Evolutionary conservation across 2,888 invertebrate genomes (phyloP), one percentile per base, ranked within the genome.

Genomic region (Agrotis ipsilon): DNA sequence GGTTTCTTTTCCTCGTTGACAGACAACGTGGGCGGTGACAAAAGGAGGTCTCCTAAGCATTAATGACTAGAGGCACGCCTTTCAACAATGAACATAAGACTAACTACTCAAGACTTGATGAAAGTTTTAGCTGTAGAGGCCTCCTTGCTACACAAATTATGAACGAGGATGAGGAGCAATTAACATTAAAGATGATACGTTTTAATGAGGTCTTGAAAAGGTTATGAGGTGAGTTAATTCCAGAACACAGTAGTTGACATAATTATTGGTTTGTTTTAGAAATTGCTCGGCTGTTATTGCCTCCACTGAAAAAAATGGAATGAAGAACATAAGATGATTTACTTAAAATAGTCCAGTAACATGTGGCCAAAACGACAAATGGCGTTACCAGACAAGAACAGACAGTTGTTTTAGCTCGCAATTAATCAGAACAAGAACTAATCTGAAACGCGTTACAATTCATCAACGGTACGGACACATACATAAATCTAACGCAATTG

Each of bases 61-160:
- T 93, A 92, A 93, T 91, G 91, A 89, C 88, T 89, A 85, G 87
- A 87, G 87, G 82, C 80, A 86, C 88, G 87, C 86, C 89, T 88
- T 85, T 86, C 84, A 87, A 93, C 92, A 92, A 93, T 91, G 90
- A 89, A 88, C 87, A 88, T 82, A 80, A 79, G 86, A 83, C 80
- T 83, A 87, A 89, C 90, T 88, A 89, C 90, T 91, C 85, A 81
- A 90, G 88, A 88, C 87, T 85, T 89, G 87, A 92, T 92, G 90
- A 91, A 91, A 91, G 82, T 91, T 91, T 90, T 81, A 88, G 86
- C 84, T 81, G 72, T 68, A 49, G 72, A 78, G 78, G 76, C 82
- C 77, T 70, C 78, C 82, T 87, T 81, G 78, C 77, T 78, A 75
- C 80, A 86, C 76, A 75, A 82, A 84, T 83, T 82, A 81, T 79